phyloP scores from a whole-genome alignment of 2,888 invertebrate genomes.

The Scaptomyza polygonia region DNA sequence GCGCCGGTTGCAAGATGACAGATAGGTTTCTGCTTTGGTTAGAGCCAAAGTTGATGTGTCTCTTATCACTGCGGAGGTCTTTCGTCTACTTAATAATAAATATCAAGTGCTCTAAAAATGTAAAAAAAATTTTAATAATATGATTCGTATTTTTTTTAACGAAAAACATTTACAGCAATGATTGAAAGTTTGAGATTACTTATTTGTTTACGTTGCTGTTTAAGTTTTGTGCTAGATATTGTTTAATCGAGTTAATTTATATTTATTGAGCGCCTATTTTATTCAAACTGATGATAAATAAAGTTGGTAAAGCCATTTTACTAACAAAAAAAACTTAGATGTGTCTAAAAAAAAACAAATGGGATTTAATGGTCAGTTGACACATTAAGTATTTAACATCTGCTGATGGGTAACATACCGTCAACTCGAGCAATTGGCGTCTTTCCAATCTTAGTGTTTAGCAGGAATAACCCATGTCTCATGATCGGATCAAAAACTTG shows the following conservation, averaged over 20 bases:
- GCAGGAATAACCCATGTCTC: conserved; percentile 10
- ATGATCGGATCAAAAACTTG: conserved; percentile 20
- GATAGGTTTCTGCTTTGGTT: conserved; percentile 34
- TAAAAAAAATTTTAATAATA: too few relatives aligned
- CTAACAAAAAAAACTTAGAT: too few relatives aligned
- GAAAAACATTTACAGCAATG: too few relatives aligned
- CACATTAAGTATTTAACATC: conserved; percentile 24
- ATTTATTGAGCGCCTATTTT: too few relatives aligned
- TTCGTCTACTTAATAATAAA: too few relatives aligned
- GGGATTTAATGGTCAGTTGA: conserved; percentile 4
- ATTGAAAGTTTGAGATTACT: too few relatives aligned
- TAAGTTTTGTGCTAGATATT: too few relatives aligned
- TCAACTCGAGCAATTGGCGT: conserved; percentile 22
- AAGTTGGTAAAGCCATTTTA: too few relatives aligned
- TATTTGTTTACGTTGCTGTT: too few relatives aligned
- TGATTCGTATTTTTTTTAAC: too few relatives aligned
- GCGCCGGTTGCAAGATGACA: conserved; percentile 42
- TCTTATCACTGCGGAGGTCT: too few relatives aligned
- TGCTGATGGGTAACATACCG: background rate
- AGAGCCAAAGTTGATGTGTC: conserved; percentile 1
- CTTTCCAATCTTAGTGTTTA: conserved; percentile 3
- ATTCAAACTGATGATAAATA: background rate
- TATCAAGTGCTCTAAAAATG: background rate
- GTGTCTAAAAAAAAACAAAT: background rate
- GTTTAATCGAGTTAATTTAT: too few relatives aligned